Percentiles rank a stretch among this genome's conserved stretches.
Evolutionary conservation across 1,140 invertebrate genomes (phyloP).

Genomic region (Oscheius sp.): DNA sequence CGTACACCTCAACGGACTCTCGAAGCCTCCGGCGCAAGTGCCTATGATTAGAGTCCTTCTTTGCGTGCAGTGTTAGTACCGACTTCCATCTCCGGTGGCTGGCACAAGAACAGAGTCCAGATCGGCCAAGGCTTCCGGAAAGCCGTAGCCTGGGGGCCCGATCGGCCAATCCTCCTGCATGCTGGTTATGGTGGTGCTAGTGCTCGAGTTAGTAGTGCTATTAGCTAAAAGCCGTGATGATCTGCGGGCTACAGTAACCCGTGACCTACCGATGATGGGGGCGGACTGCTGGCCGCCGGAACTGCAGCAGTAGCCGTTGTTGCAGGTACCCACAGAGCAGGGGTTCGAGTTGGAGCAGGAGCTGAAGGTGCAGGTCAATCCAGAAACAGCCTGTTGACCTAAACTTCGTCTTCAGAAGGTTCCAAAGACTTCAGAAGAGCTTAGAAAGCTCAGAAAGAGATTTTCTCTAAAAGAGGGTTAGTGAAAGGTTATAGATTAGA

Average conservation of each 20-base stretch:
- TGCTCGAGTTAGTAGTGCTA: conserved; percentile 1
- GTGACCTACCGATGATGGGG: conserved; percentile 23
- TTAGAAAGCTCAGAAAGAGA: no score
- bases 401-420: no score
- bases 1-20: conserved; percentile 47
- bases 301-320: conserved; percentile 57
- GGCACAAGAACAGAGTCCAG: conserved; percentile 48
- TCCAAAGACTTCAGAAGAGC: no score
- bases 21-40: conserved; percentile 53
- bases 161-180: conserved; percentile 46
- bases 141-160: conserved; percentile 45
- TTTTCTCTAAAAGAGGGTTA: no score
- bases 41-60: conserved; percentile 31
- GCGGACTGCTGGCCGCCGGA: conserved; percentile 1
- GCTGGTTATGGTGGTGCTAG: conserved; percentile 6
- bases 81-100: conserved; percentile 51
- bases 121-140: conserved; percentile 39
- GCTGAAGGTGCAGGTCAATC: conserved; percentile 56
- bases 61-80: background rate
- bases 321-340: conserved; percentile 54
- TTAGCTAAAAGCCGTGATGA: background rate
- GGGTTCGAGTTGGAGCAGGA: conserved; percentile 47
- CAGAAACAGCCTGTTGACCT: conserved; percentile 27
- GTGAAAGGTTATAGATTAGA: background rate
- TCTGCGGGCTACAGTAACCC: background rate